phyloP scores from a whole-genome alignment of 2,888 invertebrate genomes.

The Drosophila bunnanda region DNA sequence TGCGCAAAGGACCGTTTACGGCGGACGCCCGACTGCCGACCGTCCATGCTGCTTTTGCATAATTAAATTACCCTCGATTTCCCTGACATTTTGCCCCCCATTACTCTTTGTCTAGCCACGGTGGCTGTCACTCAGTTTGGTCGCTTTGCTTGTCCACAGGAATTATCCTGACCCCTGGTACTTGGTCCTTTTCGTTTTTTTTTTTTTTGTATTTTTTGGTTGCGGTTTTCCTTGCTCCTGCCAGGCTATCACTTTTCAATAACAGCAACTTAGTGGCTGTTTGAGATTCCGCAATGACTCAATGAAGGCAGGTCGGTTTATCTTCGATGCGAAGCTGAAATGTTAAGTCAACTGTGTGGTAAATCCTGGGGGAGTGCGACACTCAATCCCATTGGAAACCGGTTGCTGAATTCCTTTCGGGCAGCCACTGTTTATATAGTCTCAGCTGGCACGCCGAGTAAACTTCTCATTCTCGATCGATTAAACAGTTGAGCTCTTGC shows the following conservation, averaged over 20 bases:
- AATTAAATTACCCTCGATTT: slow-evolving; percentile 52
- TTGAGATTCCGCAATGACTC: slow-evolving; percentile 27
- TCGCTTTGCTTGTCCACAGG: slow-evolving; percentile 28
- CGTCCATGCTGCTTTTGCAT: slow-evolving; percentile 50
- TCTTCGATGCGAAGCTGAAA: slow-evolving; percentile 5
- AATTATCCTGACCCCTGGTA: slow-evolving; percentile 9
- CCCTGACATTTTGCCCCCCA: slow-evolving; percentile 4
- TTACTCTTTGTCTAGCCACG: slow-evolving; percentile 12
- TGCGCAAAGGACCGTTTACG: slow-evolving; percentile 45
- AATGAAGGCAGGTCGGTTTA: slow-evolving; percentile 24
- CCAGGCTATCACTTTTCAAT: slow-evolving; percentile 36
- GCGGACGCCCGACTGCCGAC: slow-evolving; percentile 10
- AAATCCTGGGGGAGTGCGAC: slow-evolving; percentile 6
- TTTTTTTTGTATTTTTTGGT: background rate
- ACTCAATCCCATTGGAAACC: slow-evolving; percentile 15
- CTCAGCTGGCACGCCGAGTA: slow-evolving; percentile 1
- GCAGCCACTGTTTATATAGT: slow-evolving; percentile 14
- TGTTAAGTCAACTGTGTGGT: slow-evolving; percentile 37
- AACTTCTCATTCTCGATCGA: slow-evolving; percentile 35
- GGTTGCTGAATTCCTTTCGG: background rate
- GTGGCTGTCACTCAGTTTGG: slow-evolving; percentile 32
- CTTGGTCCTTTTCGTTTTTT: slow-evolving; percentile 6
- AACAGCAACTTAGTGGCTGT: slow-evolving; percentile 16
- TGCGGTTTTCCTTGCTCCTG: background rate
- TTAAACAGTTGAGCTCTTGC: slow-evolving; percentile 16